Base-by-base conservation (phyloP, 2,113 vertebrate genomes). In the Buteo buteo region DNA sequence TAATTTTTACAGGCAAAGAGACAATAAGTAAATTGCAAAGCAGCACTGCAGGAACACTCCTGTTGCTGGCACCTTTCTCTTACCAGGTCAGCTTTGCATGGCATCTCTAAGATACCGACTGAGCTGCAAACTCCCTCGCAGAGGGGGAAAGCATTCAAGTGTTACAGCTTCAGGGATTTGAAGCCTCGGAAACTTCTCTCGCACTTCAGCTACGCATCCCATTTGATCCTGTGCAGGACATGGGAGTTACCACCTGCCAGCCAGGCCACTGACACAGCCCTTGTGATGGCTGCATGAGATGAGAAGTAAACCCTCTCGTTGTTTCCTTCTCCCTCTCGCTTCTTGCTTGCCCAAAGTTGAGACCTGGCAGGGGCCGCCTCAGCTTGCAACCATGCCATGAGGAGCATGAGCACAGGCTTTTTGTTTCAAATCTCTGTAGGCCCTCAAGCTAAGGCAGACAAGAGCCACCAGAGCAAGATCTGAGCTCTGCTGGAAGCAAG, bases 51-150 rank as follows among this genome's bases (percentile, higher is more conserved):
- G 58, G 28, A 52, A 58, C 25, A 3, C 13, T 40, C 29, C 44
- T 0, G 3, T 5, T 29, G 52, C 83, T 18, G 47, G 55, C 29
- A 64, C 44, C 55, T 36, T 38, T 31, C 38, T 50, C 10, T n/a
- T 6, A 3, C 34, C 55, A 13, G 29, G 10, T 1, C 79, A 34
- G 70, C 44, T 71, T 13, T 3, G 49, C 25, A 3, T 0, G 24
- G 71, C n/a, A 32, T 7, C 24, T 9, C 21, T 2, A 8, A 21
- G n/a, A 5, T 0, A 58, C 11, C 1, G 8, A n/a, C 40, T 8
- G 47, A 58, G 38, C 57, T 7, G 42, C 45, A 57, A 34, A 32
- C 34, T 47, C 22, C 55, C 34, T 31, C 9, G 0, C 19, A n/a
- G 22, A 50, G 10, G 15, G 24, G 21, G 6, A 42, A 38, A 65